These are phyloP conservation scores for Bostrychus sinensis DNA, from an alignment of 2,113 vertebrate species.

Conservation along the genomic window DNA sequence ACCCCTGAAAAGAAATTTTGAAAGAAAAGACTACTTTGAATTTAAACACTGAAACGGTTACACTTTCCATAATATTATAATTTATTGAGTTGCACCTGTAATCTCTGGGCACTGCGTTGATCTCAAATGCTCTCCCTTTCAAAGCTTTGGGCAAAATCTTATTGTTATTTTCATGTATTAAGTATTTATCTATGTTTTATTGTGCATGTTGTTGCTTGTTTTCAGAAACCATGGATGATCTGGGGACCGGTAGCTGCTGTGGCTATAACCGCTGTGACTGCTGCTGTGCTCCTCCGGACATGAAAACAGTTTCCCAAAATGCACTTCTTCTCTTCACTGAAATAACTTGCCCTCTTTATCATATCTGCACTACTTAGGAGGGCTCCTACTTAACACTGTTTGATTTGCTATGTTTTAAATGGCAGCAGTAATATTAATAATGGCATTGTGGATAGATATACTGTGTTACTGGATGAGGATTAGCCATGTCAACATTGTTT, in stretches of 20 bases:
- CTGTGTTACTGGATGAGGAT: constrained; percentile 30
- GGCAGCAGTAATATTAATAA: constrained; percentile 55
- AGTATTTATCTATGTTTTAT: constrained; percentile 27
- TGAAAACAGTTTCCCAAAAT: constrained; percentile 63
- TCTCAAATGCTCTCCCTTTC: constrained; percentile 49
- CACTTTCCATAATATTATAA: not conserved
- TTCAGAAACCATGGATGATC: constrained; percentile 92
- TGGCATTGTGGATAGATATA: constrained; percentile 51
- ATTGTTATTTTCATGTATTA: constrained; percentile 1
- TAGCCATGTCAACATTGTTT: constrained; percentile 14
- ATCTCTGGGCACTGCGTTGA: constrained; percentile 36
- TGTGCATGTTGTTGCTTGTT: constrained; percentile 59
- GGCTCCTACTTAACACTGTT: constrained; percentile 66
- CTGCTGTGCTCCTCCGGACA: constrained; percentile 91
- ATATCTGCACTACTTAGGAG: constrained; percentile 64
- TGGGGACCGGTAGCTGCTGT: constrained; percentile 93
- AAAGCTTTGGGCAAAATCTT: constrained; percentile 38
- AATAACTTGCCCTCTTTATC: constrained; percentile 40
- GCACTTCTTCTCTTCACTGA: constrained; percentile 43
- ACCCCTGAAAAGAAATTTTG: not conserved
- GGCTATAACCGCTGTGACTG: constrained; percentile 93
- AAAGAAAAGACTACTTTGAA: too few relatives aligned
- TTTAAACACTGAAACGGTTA: too few relatives aligned
- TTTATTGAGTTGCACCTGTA: constrained; percentile 7
- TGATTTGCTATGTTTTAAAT: constrained; percentile 65